A percentile compares a stretch with the other conserved stretches of the same genome.
Conservation (phyloP, 2,113 vertebrate species). For the Xerus inauris region DNA sequence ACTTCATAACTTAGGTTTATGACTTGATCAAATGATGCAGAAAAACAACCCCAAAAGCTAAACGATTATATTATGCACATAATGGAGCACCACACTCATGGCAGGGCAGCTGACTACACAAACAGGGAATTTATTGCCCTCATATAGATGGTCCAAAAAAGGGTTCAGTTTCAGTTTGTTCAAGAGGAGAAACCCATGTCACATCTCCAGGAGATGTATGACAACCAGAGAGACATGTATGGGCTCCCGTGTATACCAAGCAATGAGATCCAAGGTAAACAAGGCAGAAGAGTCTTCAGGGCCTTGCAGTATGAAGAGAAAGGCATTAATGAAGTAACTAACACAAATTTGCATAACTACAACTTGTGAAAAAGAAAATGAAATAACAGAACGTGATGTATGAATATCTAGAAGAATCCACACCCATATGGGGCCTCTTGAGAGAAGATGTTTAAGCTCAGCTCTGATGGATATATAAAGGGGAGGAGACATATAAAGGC, state of each 20-base stretch:
- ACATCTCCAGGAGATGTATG: neutral
- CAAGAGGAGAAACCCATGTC: neutral
- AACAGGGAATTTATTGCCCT: constrained; percentile 71
- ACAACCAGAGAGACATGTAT: neutral
- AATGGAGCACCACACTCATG: constrained; percentile 47
- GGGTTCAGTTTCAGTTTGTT: neutral
- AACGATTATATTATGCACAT: constrained; percentile 76
- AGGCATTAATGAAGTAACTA: neutral
- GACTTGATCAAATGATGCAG: constrained; percentile 79
- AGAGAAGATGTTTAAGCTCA: neutral
- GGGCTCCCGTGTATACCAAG: neutral
- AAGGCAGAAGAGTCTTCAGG: neutral
- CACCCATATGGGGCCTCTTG: too few species aligned
- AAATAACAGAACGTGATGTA: neutral
- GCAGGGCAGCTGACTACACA: constrained; percentile 68
- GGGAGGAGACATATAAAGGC: neutral
- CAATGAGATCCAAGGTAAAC: neutral
- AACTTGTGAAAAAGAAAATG: neutral
- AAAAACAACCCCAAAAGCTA: constrained; percentile 75
- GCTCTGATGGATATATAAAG: neutral
- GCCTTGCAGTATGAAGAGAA: neutral
- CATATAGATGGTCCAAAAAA: neutral
- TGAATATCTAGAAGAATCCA: neutral
- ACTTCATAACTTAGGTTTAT: constrained; percentile 83
- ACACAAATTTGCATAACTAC: fast-evolving